Base-by-base conservation (phyloP, 2,888 invertebrate species). In the Keiferia lycopersicella region DNA sequence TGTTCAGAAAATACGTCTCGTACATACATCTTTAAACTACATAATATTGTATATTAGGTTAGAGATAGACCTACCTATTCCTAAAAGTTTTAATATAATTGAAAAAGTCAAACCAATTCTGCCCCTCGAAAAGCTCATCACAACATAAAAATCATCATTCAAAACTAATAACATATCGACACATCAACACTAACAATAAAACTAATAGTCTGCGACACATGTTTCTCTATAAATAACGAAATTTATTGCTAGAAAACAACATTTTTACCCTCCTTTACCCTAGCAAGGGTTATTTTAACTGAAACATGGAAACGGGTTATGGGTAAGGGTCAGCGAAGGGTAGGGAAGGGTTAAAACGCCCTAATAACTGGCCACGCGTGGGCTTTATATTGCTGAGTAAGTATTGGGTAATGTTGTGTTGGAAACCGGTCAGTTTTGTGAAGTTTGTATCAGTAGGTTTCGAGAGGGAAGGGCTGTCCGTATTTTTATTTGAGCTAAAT, bases 311-410 rank as follows among this genome's bases (percentile, higher is more conserved):
- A 86, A 80, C 76, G 82, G 84, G 89, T 87, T 83, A 79, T 61
- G 65, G 78, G 22, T 11, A 22, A 53, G 83, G 91, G 91, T 90
- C 89, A 89, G 70, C 77, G 69, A 73, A 70, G 69, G 69, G 67
- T 77, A 79, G 83, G 80, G 78, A 83, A 87, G 89, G 91, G 88
- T 86, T 87, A 80, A 81, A 83, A 80, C 84, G 82, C 87, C 88
- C 86, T 84, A 84, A 84, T 84, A 82, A 85, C 84, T 84, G 86
- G 78, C 74, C 85, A 79, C 61, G 64, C 48, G 62, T 34, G 45
- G 34, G 22, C 16, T 34, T 34, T 56, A 8, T 39, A 58, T 58
- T 58, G 1, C 18, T 7, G 20, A 58, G 39, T 26, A 34, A 58
- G 39, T 26, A 53, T 20, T 20, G 34, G 10, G 45, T 16, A 41